These are phyloP conservation scores for Callimico goeldii DNA, from an alignment of 2,797 vertebrate species.

Conservation along the genomic window DNA sequence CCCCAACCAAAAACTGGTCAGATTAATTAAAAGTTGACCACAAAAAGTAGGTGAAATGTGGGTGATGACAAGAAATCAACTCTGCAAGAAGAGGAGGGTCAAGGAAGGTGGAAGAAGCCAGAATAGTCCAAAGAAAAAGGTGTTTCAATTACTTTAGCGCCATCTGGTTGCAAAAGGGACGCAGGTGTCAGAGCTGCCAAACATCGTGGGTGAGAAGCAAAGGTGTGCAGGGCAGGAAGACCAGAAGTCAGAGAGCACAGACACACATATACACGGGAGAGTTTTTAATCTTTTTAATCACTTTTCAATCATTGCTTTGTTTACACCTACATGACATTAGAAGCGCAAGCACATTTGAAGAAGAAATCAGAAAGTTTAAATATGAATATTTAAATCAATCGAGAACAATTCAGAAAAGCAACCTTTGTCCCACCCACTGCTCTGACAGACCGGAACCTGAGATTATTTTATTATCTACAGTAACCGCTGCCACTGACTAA, in stretches of 20 bases:
- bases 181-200: background rate
- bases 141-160: background rate
- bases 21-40: background rate
- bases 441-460: background rate
- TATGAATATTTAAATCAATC: background rate
- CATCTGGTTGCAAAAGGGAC: background rate
- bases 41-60: background rate
- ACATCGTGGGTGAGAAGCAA: background rate
- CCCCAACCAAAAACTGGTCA: background rate
- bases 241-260: slow-evolving; percentile 35
- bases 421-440: background rate
- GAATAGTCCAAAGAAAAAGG: background rate
- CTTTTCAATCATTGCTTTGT: slow-evolving; percentile 28
- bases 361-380: slow-evolving; percentile 30
- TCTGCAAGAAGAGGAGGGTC: background rate
- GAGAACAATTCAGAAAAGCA: slow-evolving; percentile 40
- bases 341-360: slow-evolving; percentile 51
- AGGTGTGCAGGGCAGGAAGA: background rate
- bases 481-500: background rate
- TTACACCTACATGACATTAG: slow-evolving; percentile 46
- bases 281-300: slow-evolving; percentile 70
- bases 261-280: slow-evolving; percentile 33
- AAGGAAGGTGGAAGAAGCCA: background rate
- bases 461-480: background rate
- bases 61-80: background rate